Evolutionary conservation across 2,888 invertebrate species (phyloP).

Genomic region (Teinopalpus imperialis): DNA sequence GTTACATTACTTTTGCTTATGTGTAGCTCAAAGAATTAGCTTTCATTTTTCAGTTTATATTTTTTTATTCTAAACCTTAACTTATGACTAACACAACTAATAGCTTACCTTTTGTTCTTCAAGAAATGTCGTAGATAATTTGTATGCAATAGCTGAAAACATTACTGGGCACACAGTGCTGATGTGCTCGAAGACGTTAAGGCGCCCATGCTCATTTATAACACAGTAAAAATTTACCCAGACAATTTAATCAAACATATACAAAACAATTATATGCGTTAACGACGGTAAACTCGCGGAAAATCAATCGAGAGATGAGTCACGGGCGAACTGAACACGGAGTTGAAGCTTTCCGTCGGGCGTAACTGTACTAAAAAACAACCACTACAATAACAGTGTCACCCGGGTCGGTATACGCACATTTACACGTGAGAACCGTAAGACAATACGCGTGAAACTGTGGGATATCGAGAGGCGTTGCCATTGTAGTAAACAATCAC

Average conservation of each 20-base stretch:
- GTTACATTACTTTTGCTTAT: too few species aligned
- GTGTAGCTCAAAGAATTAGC: too few species aligned
- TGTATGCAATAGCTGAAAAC: conserved; percentile 70
- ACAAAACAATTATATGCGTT: conserved; percentile 15
- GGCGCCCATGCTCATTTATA: conserved; percentile 31
- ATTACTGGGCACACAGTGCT: conserved; percentile 45
- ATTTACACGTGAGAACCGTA: conserved; percentile 66
- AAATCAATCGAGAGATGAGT: conserved; percentile 52
- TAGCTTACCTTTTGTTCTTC: conserved; percentile 70
- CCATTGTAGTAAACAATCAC: conserved; percentile 81
- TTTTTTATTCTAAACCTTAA: too few species aligned
- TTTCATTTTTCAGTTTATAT: too few species aligned
- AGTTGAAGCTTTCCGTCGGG: conserved; percentile 40
- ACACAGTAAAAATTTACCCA: not conserved
- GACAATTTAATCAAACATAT: not conserved
- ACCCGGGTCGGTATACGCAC: conserved; percentile 54
- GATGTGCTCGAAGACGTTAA: conserved; percentile 49
- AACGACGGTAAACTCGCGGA: conserved; percentile 41
- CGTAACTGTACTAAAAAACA: conserved; percentile 41
- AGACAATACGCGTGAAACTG: conserved; percentile 77
- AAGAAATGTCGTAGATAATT: conserved; percentile 67
- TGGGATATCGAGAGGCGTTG: conserved; percentile 80
- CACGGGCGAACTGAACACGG: conserved; percentile 38
- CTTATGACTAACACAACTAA: too few species aligned
- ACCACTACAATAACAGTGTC: conserved; percentile 32